Evolutionary conservation across 2,888 invertebrate genomes (phyloP).

Genomic region (Dioctria linearis): DNA sequence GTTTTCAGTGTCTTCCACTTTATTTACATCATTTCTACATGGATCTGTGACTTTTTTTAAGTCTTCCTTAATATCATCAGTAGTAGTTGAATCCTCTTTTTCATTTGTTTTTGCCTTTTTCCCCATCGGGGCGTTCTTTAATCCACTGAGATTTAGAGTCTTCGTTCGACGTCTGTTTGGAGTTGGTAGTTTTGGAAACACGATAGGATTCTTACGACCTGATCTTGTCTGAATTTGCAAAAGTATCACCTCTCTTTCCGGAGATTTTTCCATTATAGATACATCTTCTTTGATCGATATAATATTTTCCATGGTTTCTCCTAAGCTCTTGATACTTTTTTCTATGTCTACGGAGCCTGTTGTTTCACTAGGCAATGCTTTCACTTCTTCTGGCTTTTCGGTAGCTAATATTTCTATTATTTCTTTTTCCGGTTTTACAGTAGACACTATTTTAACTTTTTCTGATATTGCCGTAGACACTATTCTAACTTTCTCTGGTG

Average conservation of each 20-base stretch:
- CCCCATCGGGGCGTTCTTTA: slow-evolving; percentile 48
- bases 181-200: background rate
- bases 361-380: background rate
- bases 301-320: too few relatives aligned
- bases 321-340: too few relatives aligned
- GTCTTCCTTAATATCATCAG: too few relatives aligned
- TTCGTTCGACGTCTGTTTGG: slow-evolving; percentile 44
- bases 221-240: slow-evolving; percentile 36
- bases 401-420: background rate
- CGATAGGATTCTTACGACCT: slow-evolving; percentile 26
- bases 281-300: background rate
- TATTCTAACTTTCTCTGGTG: background rate
- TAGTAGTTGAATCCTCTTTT: slow-evolving; percentile 1
- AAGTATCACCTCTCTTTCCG: background rate
- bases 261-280: background rate
- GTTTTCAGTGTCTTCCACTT: background rate
- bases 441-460: background rate
- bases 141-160: slow-evolving; percentile 22
- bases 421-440: background rate
- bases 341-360: background rate
- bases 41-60: background rate
- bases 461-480: background rate
- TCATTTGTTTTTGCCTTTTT: slow-evolving; percentile 44
- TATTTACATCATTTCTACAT: background rate
- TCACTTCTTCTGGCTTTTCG: background rate